Base-by-base conservation (phyloP, 53 echinoderm and acorn worm genomes). In the Holothuria scabra region DNA sequence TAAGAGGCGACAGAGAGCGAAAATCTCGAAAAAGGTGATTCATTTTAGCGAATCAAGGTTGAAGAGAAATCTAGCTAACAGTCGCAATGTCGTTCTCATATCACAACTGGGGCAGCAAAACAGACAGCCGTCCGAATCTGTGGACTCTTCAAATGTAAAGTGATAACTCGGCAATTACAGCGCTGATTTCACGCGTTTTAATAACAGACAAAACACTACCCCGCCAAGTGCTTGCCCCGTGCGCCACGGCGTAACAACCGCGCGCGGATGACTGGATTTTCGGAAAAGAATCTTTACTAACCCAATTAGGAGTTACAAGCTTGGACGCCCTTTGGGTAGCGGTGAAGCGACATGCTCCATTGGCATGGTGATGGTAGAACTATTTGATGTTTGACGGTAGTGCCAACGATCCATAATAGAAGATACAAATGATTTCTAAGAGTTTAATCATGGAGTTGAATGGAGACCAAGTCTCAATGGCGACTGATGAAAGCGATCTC, bases 171-270 rank as follows among this genome's bases (percentile, higher is more conserved):
- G 78, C 78, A 56, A 78, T 78, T 78, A 78, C 59, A 57, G 78
- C 52, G 19, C 56, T 57, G 78, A 78, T 78, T 78, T 78, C 78
- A 78, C 78, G 78, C 78, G 78, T 78, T 78, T 78, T 78, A 78
- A 78, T 28, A 78, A 31, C 78, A 78, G 78, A 78, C 78, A 78
- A 78, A 78, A 78, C 78, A 78, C 5, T 52, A 56, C 78, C 59
- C 56, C 59, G 78, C 56, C 78, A 78, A 78, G 78, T 78, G 58
- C 56, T 57, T 78, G 56, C 56, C 56, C 56, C 78, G 78, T 56
- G 78, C 78, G 78, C 78, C 59, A 57, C 32, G 59, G 78, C 78
- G 78, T 78, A 56, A 56, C 78, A 78, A 57, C 78, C 78, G 59
- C 78, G 78, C 78, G 59, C 78, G 78, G 78, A 52, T 78, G 78